phyloP scores from a whole-genome alignment of 2,797 vertebrate genomes.

The Enteromius anoplus region DNA sequence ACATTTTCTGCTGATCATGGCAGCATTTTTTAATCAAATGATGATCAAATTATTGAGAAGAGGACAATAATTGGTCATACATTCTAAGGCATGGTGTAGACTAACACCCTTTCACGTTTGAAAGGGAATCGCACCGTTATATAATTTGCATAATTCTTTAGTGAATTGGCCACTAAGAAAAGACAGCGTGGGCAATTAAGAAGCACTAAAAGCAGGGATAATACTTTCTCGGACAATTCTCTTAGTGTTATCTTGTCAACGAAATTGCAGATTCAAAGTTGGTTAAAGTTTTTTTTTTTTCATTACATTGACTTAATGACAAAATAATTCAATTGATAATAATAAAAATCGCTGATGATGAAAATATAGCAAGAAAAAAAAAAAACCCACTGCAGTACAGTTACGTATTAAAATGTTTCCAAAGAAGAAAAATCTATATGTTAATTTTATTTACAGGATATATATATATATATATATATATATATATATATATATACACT shows the following conservation, averaged over 20 bases:
- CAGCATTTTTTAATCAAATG: constrained; percentile 20
- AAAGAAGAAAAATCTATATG: not conserved
- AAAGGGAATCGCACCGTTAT: not conserved
- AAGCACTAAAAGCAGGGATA: not conserved
- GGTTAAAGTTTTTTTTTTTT: not conserved
- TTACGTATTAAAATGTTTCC: not conserved
- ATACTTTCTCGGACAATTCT: not conserved
- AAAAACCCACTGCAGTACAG: not conserved
- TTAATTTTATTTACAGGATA: not conserved
- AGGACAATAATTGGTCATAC: not conserved
- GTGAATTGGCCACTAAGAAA: constrained; percentile 12
- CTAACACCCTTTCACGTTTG: not conserved
- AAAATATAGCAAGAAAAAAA: not conserved
- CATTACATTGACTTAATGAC: not conserved
- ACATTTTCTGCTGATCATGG: constrained; percentile 8
- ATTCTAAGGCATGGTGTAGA: not conserved
- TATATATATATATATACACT: no score
- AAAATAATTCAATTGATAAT: not conserved
- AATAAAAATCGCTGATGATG: not conserved
- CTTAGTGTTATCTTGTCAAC: not conserved
- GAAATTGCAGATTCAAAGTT: not conserved
- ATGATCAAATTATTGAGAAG: constrained; percentile 6
- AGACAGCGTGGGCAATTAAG: not conserved
- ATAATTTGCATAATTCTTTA: constrained; percentile 14
- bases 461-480: no score